phyloP scores from a whole-genome alignment of 2,888 invertebrate genomes.

The Dysmachus trigonus region DNA sequence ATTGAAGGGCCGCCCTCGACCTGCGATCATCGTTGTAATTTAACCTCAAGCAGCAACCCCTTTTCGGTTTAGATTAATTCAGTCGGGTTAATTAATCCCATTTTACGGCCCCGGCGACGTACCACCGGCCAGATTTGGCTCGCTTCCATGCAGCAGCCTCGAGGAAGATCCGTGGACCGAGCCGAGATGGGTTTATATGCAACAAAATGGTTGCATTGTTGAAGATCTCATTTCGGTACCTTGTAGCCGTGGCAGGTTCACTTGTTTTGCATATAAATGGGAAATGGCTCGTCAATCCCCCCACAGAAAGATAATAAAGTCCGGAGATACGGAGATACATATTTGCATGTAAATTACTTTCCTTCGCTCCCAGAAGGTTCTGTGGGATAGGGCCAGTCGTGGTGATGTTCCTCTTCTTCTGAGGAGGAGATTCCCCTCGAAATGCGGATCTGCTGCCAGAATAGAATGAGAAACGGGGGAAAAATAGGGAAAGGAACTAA shows the following conservation, averaged over 20 bases:
- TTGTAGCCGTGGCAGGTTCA: not conserved
- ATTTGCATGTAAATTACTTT: slow-evolving; percentile 37
- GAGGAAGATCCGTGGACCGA: not conserved
- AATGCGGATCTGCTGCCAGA: not conserved
- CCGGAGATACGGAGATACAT: slow-evolving; percentile 36
- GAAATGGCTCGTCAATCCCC: slow-evolving; percentile 19
- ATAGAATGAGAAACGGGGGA: not conserved
- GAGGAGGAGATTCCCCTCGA: not conserved
- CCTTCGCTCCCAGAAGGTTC: not conserved
- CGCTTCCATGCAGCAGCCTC: not conserved
- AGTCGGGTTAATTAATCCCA: not conserved
- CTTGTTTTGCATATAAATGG: slow-evolving; percentile 34
- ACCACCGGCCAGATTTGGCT: not conserved
- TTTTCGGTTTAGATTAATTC: not conserved
- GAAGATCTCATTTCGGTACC: not conserved
- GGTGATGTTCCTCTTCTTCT: not conserved
- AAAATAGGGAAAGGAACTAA: not conserved
- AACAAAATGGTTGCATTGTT: not conserved
- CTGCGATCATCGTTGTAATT: not conserved
- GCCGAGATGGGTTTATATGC: not conserved
- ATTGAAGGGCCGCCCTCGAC: not conserved
- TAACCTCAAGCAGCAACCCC: not conserved
- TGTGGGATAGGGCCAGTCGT: not conserved
- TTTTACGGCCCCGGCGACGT: not conserved
- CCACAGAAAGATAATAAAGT: slow-evolving; percentile 25